Evolutionary conservation across 2,888 invertebrate species (phyloP), one percentile per base, ranked within the genome.

Genomic region (Chloroclystis v-ata): DNA sequence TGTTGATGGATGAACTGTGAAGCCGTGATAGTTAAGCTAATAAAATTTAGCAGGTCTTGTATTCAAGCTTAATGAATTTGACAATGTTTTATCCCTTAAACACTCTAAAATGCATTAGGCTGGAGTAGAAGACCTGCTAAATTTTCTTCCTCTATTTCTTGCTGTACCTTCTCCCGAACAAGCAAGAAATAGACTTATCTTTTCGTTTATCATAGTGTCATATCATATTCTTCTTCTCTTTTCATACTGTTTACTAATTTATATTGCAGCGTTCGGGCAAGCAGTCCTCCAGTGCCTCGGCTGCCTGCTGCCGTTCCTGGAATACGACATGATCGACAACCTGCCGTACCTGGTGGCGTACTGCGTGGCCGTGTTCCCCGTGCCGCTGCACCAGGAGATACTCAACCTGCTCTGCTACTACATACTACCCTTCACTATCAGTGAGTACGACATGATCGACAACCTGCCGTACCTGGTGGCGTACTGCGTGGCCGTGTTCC

Each of bases 321-420:
- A 99, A 77, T 95, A 97, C 75, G 98, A 99, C 74, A 90, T 96
- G 71, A 95, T 99, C 61, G 98, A 99, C 86, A 96, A 96, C 68
- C 89, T 99, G 64, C 97, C 99, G 13, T 97, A 97, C 78, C 89
- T 97, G 63, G 94, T 97, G 37, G 98, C 99, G 40, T 96, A 97
- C 62, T 94, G 97, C 59, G 94, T 99, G 68, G 95, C 97, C 43
- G 95, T 96, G 37, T 92, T 99, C 71, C 99, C 99, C 0, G 90
- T 91, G 38, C 91, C 94, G 43, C 87, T 99, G 43, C 98, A 99
- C 76, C 97, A 97, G 83, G 97, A 98, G 68, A 95, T 98, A 56
- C 92, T 99, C 43, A 96, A 98, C 72, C 92, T 97, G 39, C 90
- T 99, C 9, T 98, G 98, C 77, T 98, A 96, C 75, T 97, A 97